Percentiles rank a stretch among this genome's conserved stretches.
Conservation (phyloP, 2,888 invertebrate species). For the Chromoteleia sp. region DNA sequence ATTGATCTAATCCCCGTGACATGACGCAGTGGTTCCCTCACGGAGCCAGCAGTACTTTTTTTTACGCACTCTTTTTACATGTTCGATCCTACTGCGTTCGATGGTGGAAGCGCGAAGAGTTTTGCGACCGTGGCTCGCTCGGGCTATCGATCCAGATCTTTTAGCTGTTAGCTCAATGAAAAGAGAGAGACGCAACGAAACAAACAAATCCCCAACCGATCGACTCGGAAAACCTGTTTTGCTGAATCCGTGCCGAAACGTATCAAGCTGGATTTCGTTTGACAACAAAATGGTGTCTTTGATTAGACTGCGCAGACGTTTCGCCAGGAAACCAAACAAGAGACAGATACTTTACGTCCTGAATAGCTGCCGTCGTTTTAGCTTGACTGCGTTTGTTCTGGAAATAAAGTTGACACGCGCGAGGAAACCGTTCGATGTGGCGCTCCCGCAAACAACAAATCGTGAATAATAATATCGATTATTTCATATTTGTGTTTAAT, state of each 20-base stretch:
- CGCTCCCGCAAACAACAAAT: conserved; percentile 25
- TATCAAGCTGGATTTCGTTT: conserved; percentile 26
- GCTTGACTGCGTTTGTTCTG: conserved; percentile 25
- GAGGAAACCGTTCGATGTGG: conserved; percentile 5
- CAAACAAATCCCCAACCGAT: conserved; percentile 2
- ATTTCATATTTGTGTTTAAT: conserved; percentile 43
- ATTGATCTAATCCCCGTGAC: conserved; percentile 76
- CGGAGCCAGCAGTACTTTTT: conserved; percentile 74
- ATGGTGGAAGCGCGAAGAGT: conserved; percentile 45
- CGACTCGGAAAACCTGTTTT: conserved; percentile 40
- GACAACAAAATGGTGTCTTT: conserved; percentile 18
- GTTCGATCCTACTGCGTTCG: conserved; percentile 57
- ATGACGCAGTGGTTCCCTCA: conserved; percentile 22
- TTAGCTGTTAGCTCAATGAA: conserved; percentile 56
- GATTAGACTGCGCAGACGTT: conserved; percentile 16
- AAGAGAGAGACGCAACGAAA: conserved; percentile 66
- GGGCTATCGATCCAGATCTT: conserved; percentile 24
- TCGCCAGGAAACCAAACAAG: conserved; percentile 17
- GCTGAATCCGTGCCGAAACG: conserved; percentile 10
- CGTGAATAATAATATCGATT: conserved; percentile 37
- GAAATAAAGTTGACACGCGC: conserved; percentile 8
- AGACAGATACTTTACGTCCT: conserved; percentile 24
- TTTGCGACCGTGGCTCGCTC: conserved; percentile 31
- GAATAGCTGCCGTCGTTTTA: conserved; percentile 22
- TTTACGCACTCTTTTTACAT: conserved; percentile 82